A percentile compares a stretch with the other conserved stretches of the same genome.
These are phyloP conservation scores for Probaryconus sp. DNA, from an alignment of 1,140 invertebrate species.

Conservation along the genomic window DNA sequence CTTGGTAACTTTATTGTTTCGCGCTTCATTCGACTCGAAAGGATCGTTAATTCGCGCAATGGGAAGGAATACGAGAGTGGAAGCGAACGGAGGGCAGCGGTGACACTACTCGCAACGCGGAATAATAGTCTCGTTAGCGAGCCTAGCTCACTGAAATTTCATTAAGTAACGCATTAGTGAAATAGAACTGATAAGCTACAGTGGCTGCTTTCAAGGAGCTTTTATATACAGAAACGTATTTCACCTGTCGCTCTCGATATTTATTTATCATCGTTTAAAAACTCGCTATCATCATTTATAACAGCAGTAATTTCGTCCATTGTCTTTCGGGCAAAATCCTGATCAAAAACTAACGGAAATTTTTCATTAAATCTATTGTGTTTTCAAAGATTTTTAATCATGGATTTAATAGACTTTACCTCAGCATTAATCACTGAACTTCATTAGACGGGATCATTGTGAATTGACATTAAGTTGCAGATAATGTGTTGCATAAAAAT, in stretches of 20 bases:
- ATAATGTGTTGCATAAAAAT: no score
- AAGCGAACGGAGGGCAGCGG: constrained; percentile 20
- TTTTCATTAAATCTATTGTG: no score
- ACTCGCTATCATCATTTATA: constrained; percentile 8
- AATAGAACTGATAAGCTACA: constrained; percentile 49
- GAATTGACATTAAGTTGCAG: no score
- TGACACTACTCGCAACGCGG: constrained; percentile 21
- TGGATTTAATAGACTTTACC: no score
- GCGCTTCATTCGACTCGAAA: constrained; percentile 30
- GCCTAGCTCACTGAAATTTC: constrained; percentile 48
- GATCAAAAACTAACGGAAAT: no score
- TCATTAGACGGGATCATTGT: no score
- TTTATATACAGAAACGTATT: constrained; percentile 4
- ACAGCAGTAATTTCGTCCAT: no score
- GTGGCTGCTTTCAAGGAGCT: neutral
- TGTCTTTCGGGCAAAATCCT: no score
- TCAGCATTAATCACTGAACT: no score
- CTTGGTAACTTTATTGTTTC: constrained; percentile 44
- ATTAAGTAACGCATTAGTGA: constrained; percentile 47
- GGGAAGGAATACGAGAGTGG: constrained; percentile 33
- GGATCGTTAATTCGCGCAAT: constrained; percentile 45
- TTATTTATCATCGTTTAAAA: constrained; percentile 15
- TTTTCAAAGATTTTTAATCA: no score
- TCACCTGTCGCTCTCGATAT: neutral
- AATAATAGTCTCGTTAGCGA: constrained; percentile 55